Percentiles rank a stretch among this genome's conserved stretches.
phyloP scores from a whole-genome alignment of 1,140 invertebrate species.

The Brachionus plicatilis region DNA sequence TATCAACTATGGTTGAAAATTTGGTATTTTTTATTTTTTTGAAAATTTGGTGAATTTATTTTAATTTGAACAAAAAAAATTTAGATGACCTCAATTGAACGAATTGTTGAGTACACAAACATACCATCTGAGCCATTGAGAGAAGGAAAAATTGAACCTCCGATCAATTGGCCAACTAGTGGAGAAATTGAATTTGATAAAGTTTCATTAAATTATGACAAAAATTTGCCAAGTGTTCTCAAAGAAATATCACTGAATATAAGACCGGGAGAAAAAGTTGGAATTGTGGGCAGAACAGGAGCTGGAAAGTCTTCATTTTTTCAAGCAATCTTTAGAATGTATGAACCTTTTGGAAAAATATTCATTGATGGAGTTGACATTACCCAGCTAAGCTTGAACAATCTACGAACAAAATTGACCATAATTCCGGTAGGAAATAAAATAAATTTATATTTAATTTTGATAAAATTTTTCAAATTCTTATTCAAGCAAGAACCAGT shows the following conservation, averaged over 20 bases:
- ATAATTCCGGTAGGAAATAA: slow-evolving; percentile 66
- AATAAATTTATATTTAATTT: slow-evolving; percentile 58
- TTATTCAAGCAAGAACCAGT: slow-evolving; percentile 48
- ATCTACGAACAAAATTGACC: slow-evolving; percentile 67
- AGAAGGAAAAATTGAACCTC: slow-evolving; percentile 42
- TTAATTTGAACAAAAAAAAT: slow-evolving; percentile 47
- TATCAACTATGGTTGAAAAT: slow-evolving; percentile 26
- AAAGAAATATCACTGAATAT: slow-evolving; percentile 22
- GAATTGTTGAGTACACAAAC: slow-evolving; percentile 33
- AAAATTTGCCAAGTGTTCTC: slow-evolving; percentile 4
- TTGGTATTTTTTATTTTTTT: slow-evolving; percentile 67
- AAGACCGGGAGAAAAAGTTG: slow-evolving; percentile 55
- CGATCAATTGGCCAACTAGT: slow-evolving; percentile 20
- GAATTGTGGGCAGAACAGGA: slow-evolving; percentile 75
- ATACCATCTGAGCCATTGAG: slow-evolving; percentile 41
- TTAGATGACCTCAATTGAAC: not conserved
- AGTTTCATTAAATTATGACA: slow-evolving; percentile 36
- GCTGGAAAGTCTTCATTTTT: slow-evolving; percentile 81
- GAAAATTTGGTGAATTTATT: too few species aligned
- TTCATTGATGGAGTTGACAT: slow-evolving; percentile 67
- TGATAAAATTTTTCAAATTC: not conserved
- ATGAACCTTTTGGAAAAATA: slow-evolving; percentile 59
- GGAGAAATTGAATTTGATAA: slow-evolving; percentile 33
- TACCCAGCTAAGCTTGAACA: slow-evolving; percentile 63
- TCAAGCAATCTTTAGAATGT: slow-evolving; percentile 58